Percentiles rank a stretch among this genome's conserved stretches.
phyloP scores from a whole-genome alignment of 2,113 vertebrate genomes.

The Cariama cristata region DNA sequence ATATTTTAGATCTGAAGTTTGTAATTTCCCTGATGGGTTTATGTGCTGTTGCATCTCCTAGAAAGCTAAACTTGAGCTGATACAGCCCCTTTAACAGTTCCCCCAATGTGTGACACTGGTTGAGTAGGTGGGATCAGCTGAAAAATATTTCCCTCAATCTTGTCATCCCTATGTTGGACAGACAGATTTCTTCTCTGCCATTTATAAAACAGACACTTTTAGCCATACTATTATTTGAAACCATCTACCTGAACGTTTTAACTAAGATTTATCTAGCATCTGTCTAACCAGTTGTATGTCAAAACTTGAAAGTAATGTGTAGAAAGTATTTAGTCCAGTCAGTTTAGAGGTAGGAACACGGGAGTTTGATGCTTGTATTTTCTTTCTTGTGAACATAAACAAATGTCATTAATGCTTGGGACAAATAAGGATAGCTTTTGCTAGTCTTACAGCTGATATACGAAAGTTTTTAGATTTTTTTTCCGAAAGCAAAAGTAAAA shows the following conservation, averaged over 20 bases:
- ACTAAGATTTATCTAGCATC: background rate
- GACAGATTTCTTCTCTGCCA: background rate
- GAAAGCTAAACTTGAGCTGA: background rate
- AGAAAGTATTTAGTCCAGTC: background rate
- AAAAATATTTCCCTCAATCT: background rate
- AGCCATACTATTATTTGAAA: background rate
- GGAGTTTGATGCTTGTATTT: background rate
- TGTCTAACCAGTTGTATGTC: background rate
- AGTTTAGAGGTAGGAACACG: background rate
- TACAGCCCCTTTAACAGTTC: background rate
- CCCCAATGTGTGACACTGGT: accelerated
- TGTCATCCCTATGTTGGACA: background rate
- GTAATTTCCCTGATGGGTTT: background rate
- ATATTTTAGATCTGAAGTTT: background rate
- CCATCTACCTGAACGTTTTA: background rate
- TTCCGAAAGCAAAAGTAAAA: background rate
- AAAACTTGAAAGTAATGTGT: background rate
- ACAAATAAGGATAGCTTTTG: background rate
- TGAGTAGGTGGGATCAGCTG: background rate
- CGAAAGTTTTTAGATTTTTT: background rate
- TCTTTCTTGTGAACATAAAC: background rate
- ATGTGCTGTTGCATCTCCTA: background rate
- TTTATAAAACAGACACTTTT: background rate
- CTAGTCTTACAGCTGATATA: background rate
- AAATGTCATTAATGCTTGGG: background rate